These are phyloP conservation scores for Carcina quercana DNA, from an alignment of 2,888 invertebrate genomes.

Conservation along the genomic window DNA sequence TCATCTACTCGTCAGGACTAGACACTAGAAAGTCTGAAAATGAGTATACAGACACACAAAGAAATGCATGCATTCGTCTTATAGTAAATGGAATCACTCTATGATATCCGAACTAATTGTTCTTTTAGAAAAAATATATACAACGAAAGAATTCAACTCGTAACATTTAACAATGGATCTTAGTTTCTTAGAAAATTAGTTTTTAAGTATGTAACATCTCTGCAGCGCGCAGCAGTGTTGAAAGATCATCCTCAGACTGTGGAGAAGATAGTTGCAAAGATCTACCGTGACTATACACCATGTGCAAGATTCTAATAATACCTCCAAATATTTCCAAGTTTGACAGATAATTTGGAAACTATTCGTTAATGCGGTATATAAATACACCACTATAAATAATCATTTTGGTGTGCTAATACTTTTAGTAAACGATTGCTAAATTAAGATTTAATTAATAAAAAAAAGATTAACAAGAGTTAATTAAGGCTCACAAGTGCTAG, in stretches of 20 bases:
- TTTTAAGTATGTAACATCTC: constrained; percentile 13
- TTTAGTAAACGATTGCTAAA: constrained; percentile 45
- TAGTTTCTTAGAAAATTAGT: neutral
- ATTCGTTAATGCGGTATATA: constrained; percentile 32
- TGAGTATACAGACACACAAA: constrained; percentile 69
- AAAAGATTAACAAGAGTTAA: constrained; percentile 14
- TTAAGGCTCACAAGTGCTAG: constrained; percentile 12
- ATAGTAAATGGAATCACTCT: constrained; percentile 72
- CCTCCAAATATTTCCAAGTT: constrained; percentile 23
- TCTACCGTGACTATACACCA: neutral
- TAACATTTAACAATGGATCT: constrained; percentile 12
- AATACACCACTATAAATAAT: constrained; percentile 46
- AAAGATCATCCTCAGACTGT: constrained; percentile 12
- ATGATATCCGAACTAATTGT: constrained; percentile 52
- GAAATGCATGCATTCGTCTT: constrained; percentile 73
- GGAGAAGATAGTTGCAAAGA: constrained; percentile 1
- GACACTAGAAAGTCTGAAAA: constrained; percentile 63
- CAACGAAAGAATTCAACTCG: constrained; percentile 30
- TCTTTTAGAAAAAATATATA: constrained; percentile 52
- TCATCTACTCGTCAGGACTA: constrained; percentile 64
- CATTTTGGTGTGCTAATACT: constrained; percentile 70
- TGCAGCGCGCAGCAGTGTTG: constrained; percentile 1
- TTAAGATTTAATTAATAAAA: no score
- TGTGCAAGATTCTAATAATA: constrained; percentile 28
- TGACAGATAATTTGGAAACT: constrained; percentile 32